A percentile compares a stretch with the other conserved stretches of the same genome.
These are phyloP conservation scores for Sardinella longiceps DNA, from an alignment of 2,797 vertebrate species.

Conservation along the genomic window DNA sequence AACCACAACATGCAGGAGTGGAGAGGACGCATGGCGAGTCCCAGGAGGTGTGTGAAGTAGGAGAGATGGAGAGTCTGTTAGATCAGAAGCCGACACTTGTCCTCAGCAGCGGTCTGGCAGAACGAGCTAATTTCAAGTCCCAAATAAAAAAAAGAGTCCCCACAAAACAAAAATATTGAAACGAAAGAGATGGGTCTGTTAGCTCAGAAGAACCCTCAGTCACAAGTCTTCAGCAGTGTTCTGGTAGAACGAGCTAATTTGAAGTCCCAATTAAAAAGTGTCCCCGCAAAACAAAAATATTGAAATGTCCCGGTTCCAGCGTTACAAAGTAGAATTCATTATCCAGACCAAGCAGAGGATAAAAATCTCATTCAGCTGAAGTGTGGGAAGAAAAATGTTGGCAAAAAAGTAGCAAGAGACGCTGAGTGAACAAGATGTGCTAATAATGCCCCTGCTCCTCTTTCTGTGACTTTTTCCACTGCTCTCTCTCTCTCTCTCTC, in stretches of 20 bases:
- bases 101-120: neutral
- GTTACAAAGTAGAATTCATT: neutral
- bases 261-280: neutral
- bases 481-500: neutral
- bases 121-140: neutral
- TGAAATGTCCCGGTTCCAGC: neutral
- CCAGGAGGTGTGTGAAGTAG: neutral
- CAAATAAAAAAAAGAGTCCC: neutral
- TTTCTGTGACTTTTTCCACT: neutral
- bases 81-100: neutral
- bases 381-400: neutral
- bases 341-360: neutral
- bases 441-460: neutral
- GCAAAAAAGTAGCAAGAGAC: slow-evolving; percentile 9
- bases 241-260: neutral
- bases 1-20: slow-evolving; percentile 50
- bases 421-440: neutral
- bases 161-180: neutral
- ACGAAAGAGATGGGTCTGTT: neutral
- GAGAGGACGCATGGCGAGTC: slow-evolving; percentile 50
- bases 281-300: neutral
- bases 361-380: neutral
- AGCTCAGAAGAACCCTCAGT: neutral
- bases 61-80: neutral
- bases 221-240: neutral